Evolutionary conservation across 2,888 invertebrate species (phyloP).

Genomic region (Galerucella calmariensis): DNA sequence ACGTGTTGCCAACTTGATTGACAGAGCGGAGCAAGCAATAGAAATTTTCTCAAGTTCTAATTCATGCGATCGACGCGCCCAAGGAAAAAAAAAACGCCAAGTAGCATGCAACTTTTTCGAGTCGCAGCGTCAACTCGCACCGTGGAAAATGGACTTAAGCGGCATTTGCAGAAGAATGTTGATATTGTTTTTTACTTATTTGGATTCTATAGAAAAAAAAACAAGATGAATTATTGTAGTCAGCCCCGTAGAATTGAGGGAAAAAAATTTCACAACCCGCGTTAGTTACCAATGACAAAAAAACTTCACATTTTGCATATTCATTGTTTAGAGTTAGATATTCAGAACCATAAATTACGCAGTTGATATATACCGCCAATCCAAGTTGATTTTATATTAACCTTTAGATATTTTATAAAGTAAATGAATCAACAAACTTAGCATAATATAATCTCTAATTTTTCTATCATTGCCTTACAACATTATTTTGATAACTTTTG

Average conservation of each 20-base stretch:
- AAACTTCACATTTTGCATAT: background rate
- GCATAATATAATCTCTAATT: background rate
- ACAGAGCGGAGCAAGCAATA: too few species aligned
- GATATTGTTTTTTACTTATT: too few species aligned
- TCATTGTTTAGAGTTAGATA: conserved; percentile 7
- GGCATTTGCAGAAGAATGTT: too few species aligned
- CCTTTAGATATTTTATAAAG: conserved; percentile 24
- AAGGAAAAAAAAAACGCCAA: too few species aligned
- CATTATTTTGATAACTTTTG: conserved; percentile 24
- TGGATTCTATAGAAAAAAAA: too few species aligned
- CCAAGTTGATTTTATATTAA: conserved; percentile 20
- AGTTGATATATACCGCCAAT: background rate
- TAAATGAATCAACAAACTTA: conserved; percentile 26
- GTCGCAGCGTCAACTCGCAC: too few species aligned
- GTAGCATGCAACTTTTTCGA: too few species aligned
- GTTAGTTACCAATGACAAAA: background rate
- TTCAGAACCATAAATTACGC: background rate
- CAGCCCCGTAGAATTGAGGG: too few species aligned
- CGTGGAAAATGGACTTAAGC: too few species aligned
- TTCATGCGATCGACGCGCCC: too few species aligned
- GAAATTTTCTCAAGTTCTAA: too few species aligned
- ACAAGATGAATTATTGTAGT: background rate
- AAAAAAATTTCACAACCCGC: background rate
- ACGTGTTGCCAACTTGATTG: too few species aligned
- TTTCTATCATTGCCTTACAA: conserved; percentile 20